These are phyloP conservation scores for Trochalopteron elliotii DNA, from an alignment of 2,113 vertebrate genomes.

Conservation along the genomic window DNA sequence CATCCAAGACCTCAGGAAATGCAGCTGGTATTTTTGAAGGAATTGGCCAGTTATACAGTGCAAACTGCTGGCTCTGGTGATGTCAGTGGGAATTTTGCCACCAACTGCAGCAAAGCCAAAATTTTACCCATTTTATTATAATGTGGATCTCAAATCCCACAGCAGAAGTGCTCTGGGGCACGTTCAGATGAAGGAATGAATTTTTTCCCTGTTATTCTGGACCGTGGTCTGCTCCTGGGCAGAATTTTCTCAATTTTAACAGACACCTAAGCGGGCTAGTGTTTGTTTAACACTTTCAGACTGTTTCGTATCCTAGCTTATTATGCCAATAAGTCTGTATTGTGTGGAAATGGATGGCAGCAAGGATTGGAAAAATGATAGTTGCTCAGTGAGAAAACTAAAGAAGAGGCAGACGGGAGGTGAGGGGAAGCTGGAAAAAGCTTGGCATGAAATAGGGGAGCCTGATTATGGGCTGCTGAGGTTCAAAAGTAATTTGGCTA, in stretches of 20 bases:
- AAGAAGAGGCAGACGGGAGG: not conserved
- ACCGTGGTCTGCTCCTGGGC: not conserved
- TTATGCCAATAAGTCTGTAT: not conserved
- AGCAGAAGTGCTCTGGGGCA: slow-evolving; percentile 36
- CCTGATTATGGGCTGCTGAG: slow-evolving; percentile 18
- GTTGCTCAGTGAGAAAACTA: not conserved
- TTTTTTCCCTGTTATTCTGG: slow-evolving; percentile 39
- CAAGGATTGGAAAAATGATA: not conserved
- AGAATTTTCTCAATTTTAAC: slow-evolving; percentile 24
- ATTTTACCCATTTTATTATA: slow-evolving; percentile 49
- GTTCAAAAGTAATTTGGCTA: slow-evolving; percentile 62
- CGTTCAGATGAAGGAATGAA: not conserved
- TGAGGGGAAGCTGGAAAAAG: not conserved
- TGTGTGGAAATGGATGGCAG: not conserved
- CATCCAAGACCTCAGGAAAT: slow-evolving; percentile 59
- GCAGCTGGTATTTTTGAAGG: slow-evolving; percentile 55
- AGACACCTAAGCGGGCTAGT: slow-evolving; percentile 8
- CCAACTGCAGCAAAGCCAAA: slow-evolving; percentile 42
- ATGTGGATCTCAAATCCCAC: slow-evolving; percentile 28
- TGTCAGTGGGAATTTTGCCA: slow-evolving; percentile 61
- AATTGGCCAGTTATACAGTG: slow-evolving; percentile 40
- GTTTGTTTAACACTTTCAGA: slow-evolving; percentile 59
- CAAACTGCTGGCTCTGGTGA: slow-evolving; percentile 54
- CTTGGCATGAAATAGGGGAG: slow-evolving; percentile 34
- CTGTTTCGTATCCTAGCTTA: slow-evolving; percentile 2